Base-by-base conservation (phyloP, 2,888 invertebrate species). In the Eupithecia dodoneata region DNA sequence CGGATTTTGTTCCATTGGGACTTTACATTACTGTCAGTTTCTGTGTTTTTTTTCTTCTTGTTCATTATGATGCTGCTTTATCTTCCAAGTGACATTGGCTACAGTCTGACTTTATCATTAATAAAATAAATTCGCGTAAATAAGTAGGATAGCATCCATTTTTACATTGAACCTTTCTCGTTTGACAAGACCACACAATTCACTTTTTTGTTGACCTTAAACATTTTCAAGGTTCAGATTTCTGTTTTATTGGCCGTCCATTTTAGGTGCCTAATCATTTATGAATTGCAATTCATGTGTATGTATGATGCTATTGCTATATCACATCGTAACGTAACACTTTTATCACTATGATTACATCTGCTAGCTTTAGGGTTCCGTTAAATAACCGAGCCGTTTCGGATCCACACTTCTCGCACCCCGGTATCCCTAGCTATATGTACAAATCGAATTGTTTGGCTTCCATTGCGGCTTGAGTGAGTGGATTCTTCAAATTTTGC, bases 361-460 rank as follows among this genome's bases (percentile, higher is more conserved):
- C 18, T 59, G 59, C 18, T 69, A 45, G 63, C 49, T 42, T 75
- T n/a, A 73, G 76, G 72, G 75, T 77, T 77, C 77, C 71, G 55
- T 66, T 69, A 52, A 6, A 12, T 18, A 18, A n/a, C 59, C 2
- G 18, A 63, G 63, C 18, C 4, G 30, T 63, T 63, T 63, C 30
- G 30, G 30, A 63, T 15, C 30, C 30, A 30, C 10, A 45, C 0
- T 3, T 13, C 41, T 66, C 66, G 42, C 42, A 66, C 13, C 66
- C 15, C 66, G 66, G 13, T 13, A 69, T 44, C 9, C 44, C 44
- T 69, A n/a, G 44, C 45, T 13, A 42, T 42, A 7, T 69, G 44
- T 69, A n/a, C 67, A 44, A 45, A 18, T 69, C 67, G n/a, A 44
- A 45, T 42, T 47, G 66, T 52, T 69, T 49, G 3, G 7, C 45